Evolutionary conservation across 2,888 invertebrate genomes (phyloP), one percentile per base, ranked within the genome.

Genomic region (Lasioglossum zephyrum): DNA sequence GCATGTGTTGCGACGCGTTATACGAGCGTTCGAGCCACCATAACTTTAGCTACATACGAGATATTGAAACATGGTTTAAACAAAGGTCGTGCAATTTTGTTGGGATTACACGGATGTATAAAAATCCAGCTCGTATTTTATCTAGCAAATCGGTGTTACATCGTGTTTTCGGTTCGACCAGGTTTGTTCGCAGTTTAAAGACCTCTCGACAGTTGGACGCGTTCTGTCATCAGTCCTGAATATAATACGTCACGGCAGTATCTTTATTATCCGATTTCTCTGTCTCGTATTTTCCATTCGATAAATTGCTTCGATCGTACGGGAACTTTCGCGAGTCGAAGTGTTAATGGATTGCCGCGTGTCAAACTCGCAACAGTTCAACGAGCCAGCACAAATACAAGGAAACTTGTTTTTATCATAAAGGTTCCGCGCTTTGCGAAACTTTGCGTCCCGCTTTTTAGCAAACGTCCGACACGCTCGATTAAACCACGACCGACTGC

Each of bases 61-160:
- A 16, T 63, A 63, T 63, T 63, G 63, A 63, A 63, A 63, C 31
- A 63, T 18, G 63, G 31, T 63, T 31, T 63, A 63, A 63, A n/a
- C 57, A n/a, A n/a, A 47, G 4, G 11, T n/a, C n/a, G 11, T 4
- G n/a, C n/a, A 0, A 11, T 11, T 57, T 57, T 3, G n/a, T n/a
- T 1, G n/a, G n/a, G n/a, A n/a, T n/a, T 57, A n/a, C 4, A 57
- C 57, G n/a, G 9, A n/a, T 11, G 57, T n/a, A 4, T 9, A 57
- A 57, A 57, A n/a, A 57, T 57, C 57, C 11, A 11, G 9, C 57
- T 57, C 57, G n/a, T 57, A 57, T 57, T 57, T 57, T n/a, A 57
- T 57, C 9, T 3, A 11, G n/a, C n/a, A 11, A 11, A 57, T 57
- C 11, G n/a, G 4, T 4, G 57, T 57, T n/a, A 4, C 57, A n/a